Evolutionary conservation across 2,113 vertebrate genomes (phyloP).

Genomic region (Pluvianellus socialis): DNA sequence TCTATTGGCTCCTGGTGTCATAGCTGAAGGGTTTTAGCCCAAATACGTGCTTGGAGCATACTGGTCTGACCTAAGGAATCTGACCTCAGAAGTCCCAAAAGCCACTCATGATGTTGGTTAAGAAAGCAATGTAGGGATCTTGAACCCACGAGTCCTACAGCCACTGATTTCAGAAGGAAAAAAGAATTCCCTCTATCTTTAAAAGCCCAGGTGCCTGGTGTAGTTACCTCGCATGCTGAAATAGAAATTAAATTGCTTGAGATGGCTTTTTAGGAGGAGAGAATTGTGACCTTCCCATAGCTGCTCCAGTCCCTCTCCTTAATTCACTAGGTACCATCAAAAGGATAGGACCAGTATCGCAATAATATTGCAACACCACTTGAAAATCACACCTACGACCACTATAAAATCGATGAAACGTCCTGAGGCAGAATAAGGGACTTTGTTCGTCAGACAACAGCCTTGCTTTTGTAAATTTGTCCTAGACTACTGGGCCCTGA

Average conservation of each 20-base stretch:
- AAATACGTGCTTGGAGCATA: background rate
- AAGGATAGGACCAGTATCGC: accelerated
- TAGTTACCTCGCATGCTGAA: background rate
- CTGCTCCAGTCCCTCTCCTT: background rate
- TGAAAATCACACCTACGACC: background rate
- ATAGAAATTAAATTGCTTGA: background rate
- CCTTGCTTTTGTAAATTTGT: background rate
- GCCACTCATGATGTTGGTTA: accelerated
- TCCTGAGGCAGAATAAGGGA: background rate
- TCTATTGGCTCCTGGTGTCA: background rate
- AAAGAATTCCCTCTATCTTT: background rate
- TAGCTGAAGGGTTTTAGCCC: background rate
- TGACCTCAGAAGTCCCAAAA: background rate
- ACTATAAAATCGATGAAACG: background rate
- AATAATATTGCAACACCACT: accelerated
- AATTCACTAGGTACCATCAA: background rate
- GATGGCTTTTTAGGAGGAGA: background rate
- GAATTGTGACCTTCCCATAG: accelerated
- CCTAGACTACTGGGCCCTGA: background rate
- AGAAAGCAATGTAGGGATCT: background rate
- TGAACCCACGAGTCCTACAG: background rate
- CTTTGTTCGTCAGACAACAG: background rate
- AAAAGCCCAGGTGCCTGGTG: background rate
- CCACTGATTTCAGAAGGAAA: background rate
- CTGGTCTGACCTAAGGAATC: background rate